Base-by-base conservation (phyloP, 2,888 invertebrate genomes). In the Aspidapion aeneum region DNA sequence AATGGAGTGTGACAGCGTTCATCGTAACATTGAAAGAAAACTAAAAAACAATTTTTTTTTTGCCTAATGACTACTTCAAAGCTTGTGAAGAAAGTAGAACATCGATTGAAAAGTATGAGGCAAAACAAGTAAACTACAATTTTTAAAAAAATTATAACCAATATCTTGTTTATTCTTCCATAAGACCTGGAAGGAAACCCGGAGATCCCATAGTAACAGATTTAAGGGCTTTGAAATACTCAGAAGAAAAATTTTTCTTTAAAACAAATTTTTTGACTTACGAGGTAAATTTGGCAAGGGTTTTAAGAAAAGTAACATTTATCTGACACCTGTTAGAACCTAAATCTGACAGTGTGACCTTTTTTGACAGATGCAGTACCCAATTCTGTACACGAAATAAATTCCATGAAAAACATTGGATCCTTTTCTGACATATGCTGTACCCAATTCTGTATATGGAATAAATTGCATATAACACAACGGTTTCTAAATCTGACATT, bases 1-100 rank as follows among this genome's bases (percentile, higher is more conserved):
- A 21, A 69, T 70, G 70, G 69, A 70, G 55, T 68, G 66, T 56
- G 70, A 70, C 63, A 64, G 64, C 18, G 66, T 70, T 1, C 68
- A 72, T 56, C 50, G 65, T 2, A 20, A 35, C 12, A 71, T 72
- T 18, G 71, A 70, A 57, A 56, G 59, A 57, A 67, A 66, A 51
- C 56, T 68, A 21, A 69, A 66, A 66, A 62, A 60, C 20, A 60
- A 62, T 21, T 66, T 69, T 50, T 55, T 62, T 61, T 35, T 55
- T 68, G 21, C 70, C 68, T 22, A 64, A 57, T 58, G 67, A 71
- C 58, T 69, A 69, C 59, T 12, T 55, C 16, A 49, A 60, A 20
- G 58, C 67, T 17, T 63, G 60, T 49, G 58, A 58, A 61, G 65
- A 64, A 57, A 62, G 66, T n/a, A 56, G 70, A 54, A 58, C 57